Evolutionary conservation across 1,140 invertebrate species (phyloP).

Genomic region (Lerema accius): DNA sequence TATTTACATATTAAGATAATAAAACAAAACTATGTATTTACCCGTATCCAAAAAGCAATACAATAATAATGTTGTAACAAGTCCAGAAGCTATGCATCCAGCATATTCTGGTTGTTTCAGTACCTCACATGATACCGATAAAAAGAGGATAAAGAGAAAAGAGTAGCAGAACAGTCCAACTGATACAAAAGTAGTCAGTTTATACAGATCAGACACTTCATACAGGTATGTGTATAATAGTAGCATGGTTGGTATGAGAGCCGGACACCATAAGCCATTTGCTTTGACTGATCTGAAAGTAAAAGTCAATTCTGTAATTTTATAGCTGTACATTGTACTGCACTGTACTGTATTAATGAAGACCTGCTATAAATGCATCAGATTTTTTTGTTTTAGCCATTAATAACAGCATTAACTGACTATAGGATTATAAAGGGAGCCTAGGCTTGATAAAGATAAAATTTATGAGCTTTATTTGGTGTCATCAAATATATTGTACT

Average conservation of each 20-base stretch:
- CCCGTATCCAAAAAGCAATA: constrained; percentile 53
- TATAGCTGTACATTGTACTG: too few species aligned
- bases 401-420: too few species aligned
- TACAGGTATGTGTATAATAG: constrained; percentile 48
- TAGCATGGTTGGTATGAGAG: constrained; percentile 57
- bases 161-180: constrained; percentile 54
- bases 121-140: constrained; percentile 57
- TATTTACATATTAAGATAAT: too few species aligned
- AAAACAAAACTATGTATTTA: constrained; percentile 22
- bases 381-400: too few species aligned
- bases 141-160: constrained; percentile 57
- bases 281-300: constrained; percentile 58
- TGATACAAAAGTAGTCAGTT: constrained; percentile 51
- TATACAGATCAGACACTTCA: constrained; percentile 56
- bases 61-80: constrained; percentile 50
- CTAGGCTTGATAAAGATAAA: too few species aligned
- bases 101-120: constrained; percentile 52
- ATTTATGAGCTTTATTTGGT: too few species aligned
- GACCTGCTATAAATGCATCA: too few species aligned
- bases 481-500: too few species aligned
- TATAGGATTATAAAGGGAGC: too few species aligned
- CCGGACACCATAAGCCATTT: constrained; percentile 68
- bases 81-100: constrained; percentile 55
- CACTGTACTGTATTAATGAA: too few species aligned
- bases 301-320: constrained; percentile 22